Conservation (phyloP, 2,888 invertebrate species). For the Biston stratarius region DNA sequence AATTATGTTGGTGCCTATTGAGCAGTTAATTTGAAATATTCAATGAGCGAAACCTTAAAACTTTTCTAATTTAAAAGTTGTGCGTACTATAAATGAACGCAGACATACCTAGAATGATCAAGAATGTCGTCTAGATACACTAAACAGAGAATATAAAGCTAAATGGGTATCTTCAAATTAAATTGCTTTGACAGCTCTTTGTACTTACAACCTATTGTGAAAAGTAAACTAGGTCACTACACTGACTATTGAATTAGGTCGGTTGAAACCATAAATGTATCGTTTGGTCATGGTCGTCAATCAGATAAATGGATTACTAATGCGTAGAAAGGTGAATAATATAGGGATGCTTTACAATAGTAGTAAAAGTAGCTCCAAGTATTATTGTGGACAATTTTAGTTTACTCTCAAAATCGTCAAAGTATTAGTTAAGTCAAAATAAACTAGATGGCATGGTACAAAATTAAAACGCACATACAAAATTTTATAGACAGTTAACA, state of each 20-base stretch:
- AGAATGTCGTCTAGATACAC: background rate
- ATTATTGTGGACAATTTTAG: no score
- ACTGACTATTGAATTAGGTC: slow-evolving; percentile 5
- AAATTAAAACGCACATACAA: no score
- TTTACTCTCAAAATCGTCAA: no score
- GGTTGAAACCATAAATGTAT: slow-evolving; percentile 14
- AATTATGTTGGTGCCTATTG: no score
- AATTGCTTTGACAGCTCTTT: slow-evolving; percentile 23
- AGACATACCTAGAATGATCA: background rate
- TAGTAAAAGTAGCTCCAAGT: background rate
- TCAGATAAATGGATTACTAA: background rate
- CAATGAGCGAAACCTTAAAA: no score
- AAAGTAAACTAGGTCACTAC: slow-evolving; percentile 25
- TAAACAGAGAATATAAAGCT: background rate
- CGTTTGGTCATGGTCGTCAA: slow-evolving; percentile 4
- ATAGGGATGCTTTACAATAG: background rate
- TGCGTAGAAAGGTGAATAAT: background rate
- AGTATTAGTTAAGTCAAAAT: no score
- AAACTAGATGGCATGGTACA: no score
- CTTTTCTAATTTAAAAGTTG: no score
- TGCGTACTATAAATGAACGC: no score
- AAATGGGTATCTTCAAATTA: slow-evolving; percentile 1
- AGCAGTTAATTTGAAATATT: no score
- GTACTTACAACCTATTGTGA: slow-evolving; percentile 9
- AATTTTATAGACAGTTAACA: no score